Conservation (phyloP, 2,113 vertebrate species). For the Pristiophorus japonicus region DNA sequence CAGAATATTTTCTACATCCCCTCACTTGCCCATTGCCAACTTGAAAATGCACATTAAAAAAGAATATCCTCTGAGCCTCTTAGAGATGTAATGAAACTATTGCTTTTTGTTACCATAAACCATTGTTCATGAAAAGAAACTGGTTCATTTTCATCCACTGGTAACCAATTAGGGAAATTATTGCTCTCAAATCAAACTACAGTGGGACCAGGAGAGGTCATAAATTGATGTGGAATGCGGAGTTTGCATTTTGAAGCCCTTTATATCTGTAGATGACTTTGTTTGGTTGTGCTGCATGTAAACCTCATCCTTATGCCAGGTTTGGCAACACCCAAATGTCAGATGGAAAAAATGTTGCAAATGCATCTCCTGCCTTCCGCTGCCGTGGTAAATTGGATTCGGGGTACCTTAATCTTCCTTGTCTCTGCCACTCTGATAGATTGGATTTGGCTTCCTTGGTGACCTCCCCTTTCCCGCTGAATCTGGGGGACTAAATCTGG, state of each 20-base stretch:
- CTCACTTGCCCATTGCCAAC: not conserved
- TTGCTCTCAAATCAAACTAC: not conserved
- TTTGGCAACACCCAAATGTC: conserved; percentile 11
- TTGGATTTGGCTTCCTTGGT: not conserved
- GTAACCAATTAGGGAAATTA: not conserved
- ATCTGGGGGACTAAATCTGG: not conserved
- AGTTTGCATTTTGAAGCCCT: not conserved
- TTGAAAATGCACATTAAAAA: not conserved
- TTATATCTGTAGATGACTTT: not conserved
- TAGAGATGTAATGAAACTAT: not conserved
- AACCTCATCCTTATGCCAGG: not conserved
- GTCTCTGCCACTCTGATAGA: not conserved
- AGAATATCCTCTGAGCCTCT: not conserved
- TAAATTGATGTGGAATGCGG: not conserved
- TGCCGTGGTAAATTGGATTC: not conserved
- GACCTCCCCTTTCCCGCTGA: not conserved
- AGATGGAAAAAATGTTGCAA: not conserved
- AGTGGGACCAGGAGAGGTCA: not conserved
- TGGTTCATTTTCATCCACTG: not conserved
- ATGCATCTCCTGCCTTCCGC: not conserved
- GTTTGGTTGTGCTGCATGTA: not conserved
- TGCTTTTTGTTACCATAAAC: not conserved
- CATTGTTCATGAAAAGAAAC: not conserved
- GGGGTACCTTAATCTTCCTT: not conserved
- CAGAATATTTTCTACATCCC: not conserved